These are phyloP conservation scores for Geotrypetes seraphini DNA, from an alignment of 2,797 vertebrate genomes.

Conservation along the genomic window DNA sequence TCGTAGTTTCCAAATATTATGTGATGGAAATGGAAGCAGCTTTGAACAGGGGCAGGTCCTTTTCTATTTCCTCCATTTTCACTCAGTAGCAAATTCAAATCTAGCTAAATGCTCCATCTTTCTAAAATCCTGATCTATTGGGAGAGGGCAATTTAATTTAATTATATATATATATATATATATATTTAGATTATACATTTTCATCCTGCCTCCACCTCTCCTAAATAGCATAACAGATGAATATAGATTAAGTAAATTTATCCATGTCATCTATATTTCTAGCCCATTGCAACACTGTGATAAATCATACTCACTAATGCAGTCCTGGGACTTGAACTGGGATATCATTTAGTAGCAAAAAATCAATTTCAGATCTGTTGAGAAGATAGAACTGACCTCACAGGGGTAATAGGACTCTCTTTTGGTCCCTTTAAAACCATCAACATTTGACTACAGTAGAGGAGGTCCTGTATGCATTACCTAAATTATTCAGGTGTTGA, in stretches of 20 bases:
- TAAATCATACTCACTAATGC: slow-evolving; percentile 30
- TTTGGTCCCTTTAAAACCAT: neutral
- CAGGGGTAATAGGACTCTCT: slow-evolving; percentile 6
- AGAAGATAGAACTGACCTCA: slow-evolving; percentile 22
- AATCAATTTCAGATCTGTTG: slow-evolving; percentile 44
- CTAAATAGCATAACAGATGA: no score
- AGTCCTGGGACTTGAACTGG: slow-evolving; percentile 32
- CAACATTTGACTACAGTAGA: neutral
- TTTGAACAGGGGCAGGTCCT: neutral
- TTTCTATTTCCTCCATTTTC: neutral
- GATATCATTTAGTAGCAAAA: slow-evolving; percentile 28
- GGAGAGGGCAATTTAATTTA: rapidly evolving
- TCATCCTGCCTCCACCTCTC: neutral
- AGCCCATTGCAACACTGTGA: no score
- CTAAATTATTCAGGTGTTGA: slow-evolving; percentile 31
- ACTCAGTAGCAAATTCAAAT: no score
- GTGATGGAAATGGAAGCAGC: neutral
- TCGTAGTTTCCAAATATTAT: neutral
- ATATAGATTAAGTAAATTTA: no score
- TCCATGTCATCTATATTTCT: no score
- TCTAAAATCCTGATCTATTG: neutral
- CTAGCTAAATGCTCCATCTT: neutral
- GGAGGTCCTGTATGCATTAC: neutral
- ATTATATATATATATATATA: neutral
- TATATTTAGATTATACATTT: neutral